phyloP scores from a whole-genome alignment of 2,888 invertebrate genomes.

The Dioctria linearis region DNA sequence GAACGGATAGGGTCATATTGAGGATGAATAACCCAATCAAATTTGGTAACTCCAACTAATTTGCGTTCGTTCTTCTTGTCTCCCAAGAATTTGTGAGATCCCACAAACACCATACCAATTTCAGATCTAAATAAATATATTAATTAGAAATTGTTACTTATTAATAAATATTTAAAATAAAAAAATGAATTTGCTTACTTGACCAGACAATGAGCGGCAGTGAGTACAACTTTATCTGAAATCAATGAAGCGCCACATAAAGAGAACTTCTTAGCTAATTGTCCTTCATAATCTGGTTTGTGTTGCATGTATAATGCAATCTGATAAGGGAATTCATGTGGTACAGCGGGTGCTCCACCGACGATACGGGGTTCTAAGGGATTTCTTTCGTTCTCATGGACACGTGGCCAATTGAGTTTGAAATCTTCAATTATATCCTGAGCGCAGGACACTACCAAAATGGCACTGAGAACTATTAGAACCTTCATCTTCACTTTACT shows the following conservation, averaged over 20 bases:
- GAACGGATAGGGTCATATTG: neutral
- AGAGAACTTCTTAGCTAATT: neutral
- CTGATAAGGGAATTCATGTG: conserved; percentile 31
- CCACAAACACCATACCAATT: neutral
- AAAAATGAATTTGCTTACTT: neutral
- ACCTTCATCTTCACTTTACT: conserved; percentile 15
- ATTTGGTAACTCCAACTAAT: neutral
- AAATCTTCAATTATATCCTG: conserved; percentile 18
- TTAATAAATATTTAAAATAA: no score
- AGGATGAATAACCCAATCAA: neutral
- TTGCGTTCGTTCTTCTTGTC: neutral
- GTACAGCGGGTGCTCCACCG: neutral
- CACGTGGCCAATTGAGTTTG: neutral
- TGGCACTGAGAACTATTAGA: conserved; percentile 1
- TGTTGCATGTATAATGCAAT: conserved; percentile 13
- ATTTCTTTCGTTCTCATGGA: neutral
- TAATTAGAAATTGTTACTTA: no score
- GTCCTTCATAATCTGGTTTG: no score
- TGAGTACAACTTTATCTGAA: conserved; percentile 11
- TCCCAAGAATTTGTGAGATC: neutral
- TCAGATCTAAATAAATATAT: neutral
- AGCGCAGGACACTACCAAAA: conserved; percentile 20
- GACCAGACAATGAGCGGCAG: conserved; percentile 9
- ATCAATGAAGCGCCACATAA: conserved; percentile 15
- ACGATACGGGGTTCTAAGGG: conserved; percentile 3